These are phyloP conservation scores for Nannoperca obscura DNA, from an alignment of 2,797 vertebrate genomes.

Conservation along the genomic window DNA sequence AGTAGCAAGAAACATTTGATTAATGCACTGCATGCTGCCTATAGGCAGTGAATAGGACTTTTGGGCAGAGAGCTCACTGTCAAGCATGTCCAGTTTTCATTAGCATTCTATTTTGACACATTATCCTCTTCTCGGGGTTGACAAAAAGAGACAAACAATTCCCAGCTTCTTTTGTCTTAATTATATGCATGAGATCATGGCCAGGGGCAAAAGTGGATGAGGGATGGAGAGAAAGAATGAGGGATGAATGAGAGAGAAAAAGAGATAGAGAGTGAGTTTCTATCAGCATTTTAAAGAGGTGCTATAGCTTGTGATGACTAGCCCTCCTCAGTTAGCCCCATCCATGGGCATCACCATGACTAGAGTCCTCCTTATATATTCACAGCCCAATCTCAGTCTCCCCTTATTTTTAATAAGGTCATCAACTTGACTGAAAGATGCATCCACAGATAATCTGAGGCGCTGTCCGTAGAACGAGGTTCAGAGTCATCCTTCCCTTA, in stretches of 20 bases:
- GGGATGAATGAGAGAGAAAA: conserved; percentile 40
- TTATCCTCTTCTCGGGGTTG: conserved; percentile 66
- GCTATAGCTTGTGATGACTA: conserved; percentile 78
- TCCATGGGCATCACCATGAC: conserved; percentile 75
- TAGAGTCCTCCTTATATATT: conserved; percentile 80
- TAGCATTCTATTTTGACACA: conserved; percentile 77
- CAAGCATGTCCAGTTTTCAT: conserved; percentile 78
- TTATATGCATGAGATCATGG: conserved; percentile 78
- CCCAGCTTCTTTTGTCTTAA: conserved; percentile 77
- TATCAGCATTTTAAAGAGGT: conserved; percentile 77
- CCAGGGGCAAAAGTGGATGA: conserved; percentile 65
- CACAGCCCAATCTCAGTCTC: conserved; percentile 80
- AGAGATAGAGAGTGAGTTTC: conserved; percentile 52
- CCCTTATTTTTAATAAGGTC: conserved; percentile 85
- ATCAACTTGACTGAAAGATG: conserved; percentile 84
- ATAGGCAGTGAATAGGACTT: conserved; percentile 59
- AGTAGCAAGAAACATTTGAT: conserved; percentile 53
- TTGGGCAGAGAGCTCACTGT: conserved; percentile 66
- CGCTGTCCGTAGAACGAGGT: conserved; percentile 62
- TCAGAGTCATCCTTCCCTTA: conserved; percentile 59
- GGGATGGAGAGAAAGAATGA: conserved; percentile 48
- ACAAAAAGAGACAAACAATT: conserved; percentile 73
- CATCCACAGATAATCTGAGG: conserved; percentile 78
- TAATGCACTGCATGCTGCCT: conserved; percentile 63
- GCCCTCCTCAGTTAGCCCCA: conserved; percentile 67